A percentile compares a stretch with the other conserved stretches of the same genome.
Conservation (phyloP, 2,113 vertebrate genomes). For the Engystomops pustulosus region DNA sequence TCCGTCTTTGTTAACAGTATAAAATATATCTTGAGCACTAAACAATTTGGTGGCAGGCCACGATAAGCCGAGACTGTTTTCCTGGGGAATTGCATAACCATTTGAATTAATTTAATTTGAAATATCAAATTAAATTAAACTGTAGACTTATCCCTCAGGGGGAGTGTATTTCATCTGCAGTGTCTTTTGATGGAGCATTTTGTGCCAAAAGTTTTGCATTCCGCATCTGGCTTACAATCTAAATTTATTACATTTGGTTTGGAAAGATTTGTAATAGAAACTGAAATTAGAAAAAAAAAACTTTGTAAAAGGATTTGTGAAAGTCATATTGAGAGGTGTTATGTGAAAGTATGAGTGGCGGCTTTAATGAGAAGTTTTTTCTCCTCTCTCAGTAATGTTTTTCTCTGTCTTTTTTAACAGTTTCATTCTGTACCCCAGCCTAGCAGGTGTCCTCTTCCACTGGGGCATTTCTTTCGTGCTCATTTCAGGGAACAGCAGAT, state of each 20-base stretch:
- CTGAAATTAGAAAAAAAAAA: constrained; percentile 73
- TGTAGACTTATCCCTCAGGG: constrained; percentile 83
- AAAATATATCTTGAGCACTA: constrained; percentile 75
- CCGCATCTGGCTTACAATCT: constrained; percentile 83
- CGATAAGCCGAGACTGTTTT: constrained; percentile 82
- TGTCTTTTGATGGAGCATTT: constrained; percentile 80
- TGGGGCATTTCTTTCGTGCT: background rate
- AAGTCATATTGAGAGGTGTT: constrained; percentile 18
- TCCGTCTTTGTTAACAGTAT: constrained; percentile 75
- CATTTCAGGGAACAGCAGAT: constrained; percentile 7
- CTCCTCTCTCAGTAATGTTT: background rate
- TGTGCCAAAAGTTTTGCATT: constrained; percentile 81
- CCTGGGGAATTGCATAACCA: constrained; percentile 81
- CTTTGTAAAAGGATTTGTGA: background rate
- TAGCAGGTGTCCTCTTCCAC: background rate
- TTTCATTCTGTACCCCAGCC: background rate
- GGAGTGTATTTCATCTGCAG: constrained; percentile 81
- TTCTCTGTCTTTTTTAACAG: background rate
- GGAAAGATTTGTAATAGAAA: constrained; percentile 83
- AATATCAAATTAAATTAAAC: constrained; percentile 87
- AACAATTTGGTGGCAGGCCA: constrained; percentile 81
- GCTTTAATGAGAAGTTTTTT: constrained; percentile 9
- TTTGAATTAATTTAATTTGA: constrained; percentile 87
- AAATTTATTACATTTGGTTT: constrained; percentile 83
- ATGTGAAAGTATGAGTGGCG: background rate